phyloP scores from a whole-genome alignment of 2,113 vertebrate species.

The Saccopteryx bilineata region DNA sequence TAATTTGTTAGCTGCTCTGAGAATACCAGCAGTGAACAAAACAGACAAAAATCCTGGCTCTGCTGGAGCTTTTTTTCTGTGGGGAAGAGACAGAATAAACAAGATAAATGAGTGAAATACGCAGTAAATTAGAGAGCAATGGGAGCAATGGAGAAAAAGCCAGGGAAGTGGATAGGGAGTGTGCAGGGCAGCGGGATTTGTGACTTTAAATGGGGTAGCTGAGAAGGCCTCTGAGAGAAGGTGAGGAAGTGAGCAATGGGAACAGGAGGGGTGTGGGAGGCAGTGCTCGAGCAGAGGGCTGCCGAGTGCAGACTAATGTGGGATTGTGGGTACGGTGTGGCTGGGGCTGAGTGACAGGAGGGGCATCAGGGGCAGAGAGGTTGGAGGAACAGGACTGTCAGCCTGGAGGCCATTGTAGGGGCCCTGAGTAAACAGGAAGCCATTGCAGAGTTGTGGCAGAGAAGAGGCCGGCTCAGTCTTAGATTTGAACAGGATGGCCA shows the following conservation, averaged over 20 bases:
- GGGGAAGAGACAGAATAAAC: constrained; percentile 53
- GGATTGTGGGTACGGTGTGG: background rate
- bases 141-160: background rate
- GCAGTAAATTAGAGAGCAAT: constrained; percentile 35
- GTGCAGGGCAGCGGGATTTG: background rate
- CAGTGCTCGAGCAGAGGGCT: background rate
- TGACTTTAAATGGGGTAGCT: background rate
- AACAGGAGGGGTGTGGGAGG: background rate
- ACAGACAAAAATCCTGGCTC: background rate
- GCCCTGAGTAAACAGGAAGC: background rate
- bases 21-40: constrained; percentile 45
- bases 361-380: background rate
- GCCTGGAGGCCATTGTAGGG: background rate
- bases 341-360: background rate
- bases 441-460: background rate
- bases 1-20: constrained; percentile 52
- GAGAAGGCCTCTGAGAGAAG: constrained; percentile 17
- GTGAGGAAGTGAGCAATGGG: background rate
- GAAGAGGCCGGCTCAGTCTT: background rate
- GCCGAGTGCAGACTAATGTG: background rate
- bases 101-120: constrained; percentile 55
- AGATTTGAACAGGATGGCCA: background rate
- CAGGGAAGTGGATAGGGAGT: background rate
- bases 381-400: background rate
- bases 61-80: constrained; percentile 50